Evolutionary conservation across 2,888 invertebrate species (phyloP).

Genomic region (Coelopa pilipes): DNA sequence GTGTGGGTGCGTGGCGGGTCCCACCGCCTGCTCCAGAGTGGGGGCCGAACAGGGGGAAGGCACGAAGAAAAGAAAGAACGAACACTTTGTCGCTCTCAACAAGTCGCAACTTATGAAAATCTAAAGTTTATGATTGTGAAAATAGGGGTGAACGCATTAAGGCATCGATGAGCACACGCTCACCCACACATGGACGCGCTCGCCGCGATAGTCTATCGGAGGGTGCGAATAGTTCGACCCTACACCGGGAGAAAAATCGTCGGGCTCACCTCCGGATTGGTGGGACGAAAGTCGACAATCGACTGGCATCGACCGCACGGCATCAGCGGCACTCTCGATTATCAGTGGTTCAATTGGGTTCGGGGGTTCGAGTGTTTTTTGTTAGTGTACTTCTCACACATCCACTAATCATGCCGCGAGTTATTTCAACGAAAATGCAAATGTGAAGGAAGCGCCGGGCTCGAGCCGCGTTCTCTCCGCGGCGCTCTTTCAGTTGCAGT

Average conservation of each 20-base stretch:
- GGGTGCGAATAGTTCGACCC: not conserved
- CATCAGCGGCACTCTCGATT: not conserved
- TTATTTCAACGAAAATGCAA: conserved; percentile 20
- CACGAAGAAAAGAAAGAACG: conserved; percentile 7
- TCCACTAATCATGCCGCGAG: conserved; percentile 20
- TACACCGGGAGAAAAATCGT: not conserved
- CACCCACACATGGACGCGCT: not conserved
- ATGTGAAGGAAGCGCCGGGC: conserved; percentile 25
- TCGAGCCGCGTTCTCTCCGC: conserved; percentile 21
- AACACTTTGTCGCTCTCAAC: conserved; percentile 7
- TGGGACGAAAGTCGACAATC: not conserved
- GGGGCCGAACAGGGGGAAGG: not conserved
- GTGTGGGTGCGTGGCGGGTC: not conserved
- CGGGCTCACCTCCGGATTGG: too few relatives aligned
- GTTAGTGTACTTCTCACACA: conserved; percentile 24
- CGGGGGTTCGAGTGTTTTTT: not conserved
- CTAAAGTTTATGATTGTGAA: conserved; percentile 30
- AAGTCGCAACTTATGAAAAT: conserved; percentile 24
- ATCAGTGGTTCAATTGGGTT: not conserved
- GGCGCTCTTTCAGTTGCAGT: conserved; percentile 40
- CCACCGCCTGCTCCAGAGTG: too few relatives aligned
- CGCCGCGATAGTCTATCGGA: not conserved
- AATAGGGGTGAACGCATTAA: conserved; percentile 18
- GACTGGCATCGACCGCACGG: not conserved
- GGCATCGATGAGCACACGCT: conserved; percentile 8